phyloP scores from a whole-genome alignment of 2,113 vertebrate genomes.

The Pungitius pungitius region DNA sequence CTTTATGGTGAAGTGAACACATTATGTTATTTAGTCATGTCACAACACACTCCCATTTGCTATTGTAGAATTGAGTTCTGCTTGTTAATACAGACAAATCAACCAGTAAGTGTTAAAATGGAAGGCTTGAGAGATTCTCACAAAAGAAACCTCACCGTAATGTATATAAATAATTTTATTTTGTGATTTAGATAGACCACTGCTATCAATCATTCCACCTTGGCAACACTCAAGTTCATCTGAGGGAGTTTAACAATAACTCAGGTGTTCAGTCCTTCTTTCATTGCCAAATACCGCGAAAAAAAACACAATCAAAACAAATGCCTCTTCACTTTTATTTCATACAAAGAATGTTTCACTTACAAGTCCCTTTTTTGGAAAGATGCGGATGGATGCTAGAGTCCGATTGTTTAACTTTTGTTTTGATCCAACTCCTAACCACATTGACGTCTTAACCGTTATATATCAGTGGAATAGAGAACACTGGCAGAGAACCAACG shows the following conservation, averaged over 20 bases:
- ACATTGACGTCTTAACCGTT: background rate
- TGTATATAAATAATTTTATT: background rate
- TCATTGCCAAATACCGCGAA: background rate
- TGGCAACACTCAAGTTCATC: background rate
- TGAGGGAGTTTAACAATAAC: background rate
- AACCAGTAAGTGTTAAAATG: background rate
- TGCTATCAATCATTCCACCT: background rate
- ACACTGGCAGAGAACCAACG: background rate
- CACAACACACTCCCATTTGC: background rate
- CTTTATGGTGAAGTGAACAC: constrained; percentile 8
- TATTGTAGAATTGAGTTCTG: background rate
- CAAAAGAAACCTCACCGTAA: constrained; percentile 2
- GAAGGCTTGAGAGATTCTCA: background rate
- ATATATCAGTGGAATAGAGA: constrained; percentile 10
- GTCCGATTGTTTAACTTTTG: constrained; percentile 17
- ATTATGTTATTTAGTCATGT: constrained; percentile 20
- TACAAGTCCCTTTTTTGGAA: background rate
- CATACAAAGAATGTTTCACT: background rate
- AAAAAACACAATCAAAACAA: constrained; percentile 3
- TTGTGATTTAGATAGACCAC: background rate
- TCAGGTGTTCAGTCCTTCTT: background rate
- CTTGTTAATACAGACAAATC: constrained; percentile 27
- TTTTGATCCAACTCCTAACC: background rate
- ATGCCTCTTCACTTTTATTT: background rate
- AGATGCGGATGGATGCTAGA: background rate